These are phyloP conservation scores for Eremophila alpestris DNA, from an alignment of 2,797 vertebrate genomes.

Conservation along the genomic window DNA sequence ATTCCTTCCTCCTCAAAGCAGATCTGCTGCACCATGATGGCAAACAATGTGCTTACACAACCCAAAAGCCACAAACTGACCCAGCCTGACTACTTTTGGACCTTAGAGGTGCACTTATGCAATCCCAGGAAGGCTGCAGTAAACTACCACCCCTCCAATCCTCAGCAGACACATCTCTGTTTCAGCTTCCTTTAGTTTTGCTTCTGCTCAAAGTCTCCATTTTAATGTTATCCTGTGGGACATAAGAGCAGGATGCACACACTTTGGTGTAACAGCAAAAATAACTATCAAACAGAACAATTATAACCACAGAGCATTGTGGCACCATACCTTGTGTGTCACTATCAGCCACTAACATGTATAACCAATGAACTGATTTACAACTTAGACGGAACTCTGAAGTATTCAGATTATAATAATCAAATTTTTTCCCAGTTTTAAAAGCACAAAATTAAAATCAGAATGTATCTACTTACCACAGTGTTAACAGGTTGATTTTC, in stretches of 20 bases:
- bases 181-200: background rate
- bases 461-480: constrained; percentile 77
- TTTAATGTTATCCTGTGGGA: background rate
- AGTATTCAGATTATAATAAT: background rate
- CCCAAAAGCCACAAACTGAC: background rate
- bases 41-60: background rate
- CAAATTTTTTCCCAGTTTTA: background rate
- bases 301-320: background rate
- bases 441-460: background rate
- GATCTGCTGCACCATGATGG: background rate
- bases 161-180: background rate
- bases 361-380: background rate
- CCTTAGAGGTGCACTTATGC: background rate
- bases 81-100: background rate
- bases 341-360: background rate
- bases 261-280: background rate
- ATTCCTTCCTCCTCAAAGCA: background rate
- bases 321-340: background rate
- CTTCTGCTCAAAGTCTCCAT: background rate
- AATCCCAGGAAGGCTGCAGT: background rate
- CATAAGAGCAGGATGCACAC: background rate
- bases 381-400: background rate
- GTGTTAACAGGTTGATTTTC: constrained; percentile 85
- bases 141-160: background rate
- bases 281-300: background rate